Evolutionary conservation across 2,888 invertebrate species (phyloP).

Genomic region (Mimas tiliae): DNA sequence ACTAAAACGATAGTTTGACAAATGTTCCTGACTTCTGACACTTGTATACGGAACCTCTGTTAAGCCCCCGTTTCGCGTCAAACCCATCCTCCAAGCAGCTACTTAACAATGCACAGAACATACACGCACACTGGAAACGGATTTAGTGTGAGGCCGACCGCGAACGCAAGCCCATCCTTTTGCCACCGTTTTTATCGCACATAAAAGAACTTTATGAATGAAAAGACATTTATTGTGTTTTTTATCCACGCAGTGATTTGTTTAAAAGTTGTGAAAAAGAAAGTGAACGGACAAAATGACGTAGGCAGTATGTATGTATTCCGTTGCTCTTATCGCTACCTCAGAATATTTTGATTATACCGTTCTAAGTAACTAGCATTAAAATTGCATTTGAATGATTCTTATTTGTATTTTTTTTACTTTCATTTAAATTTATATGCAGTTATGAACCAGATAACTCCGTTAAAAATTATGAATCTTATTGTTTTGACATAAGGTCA

Average conservation of each 20-base stretch:
- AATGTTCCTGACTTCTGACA: neutral
- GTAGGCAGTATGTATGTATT: constrained; percentile 7
- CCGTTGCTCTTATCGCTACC: neutral
- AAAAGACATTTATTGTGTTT: neutral
- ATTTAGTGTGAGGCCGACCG: constrained; percentile 1
- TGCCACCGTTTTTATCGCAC: neutral
- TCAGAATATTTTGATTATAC: neutral
- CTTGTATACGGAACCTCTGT: neutral
- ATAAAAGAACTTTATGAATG: constrained; percentile 12
- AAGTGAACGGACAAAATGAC: neutral
- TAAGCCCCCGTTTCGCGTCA: neutral
- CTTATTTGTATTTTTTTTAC: neutral
- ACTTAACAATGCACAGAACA: constrained; percentile 9
- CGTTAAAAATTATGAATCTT: too few relatives aligned
- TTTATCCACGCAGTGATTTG: neutral
- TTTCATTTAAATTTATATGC: too few relatives aligned
- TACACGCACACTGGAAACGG: neutral
- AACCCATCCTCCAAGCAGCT: neutral
- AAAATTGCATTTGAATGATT: neutral
- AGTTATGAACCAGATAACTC: neutral
- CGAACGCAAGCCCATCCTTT: neutral
- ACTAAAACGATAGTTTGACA: too few relatives aligned
- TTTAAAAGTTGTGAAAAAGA: neutral
- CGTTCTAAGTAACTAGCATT: neutral
- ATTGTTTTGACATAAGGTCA: too few relatives aligned